A percentile compares a stretch with the other conserved stretches of the same genome.
Evolutionary conservation across 1,140 invertebrate species (phyloP).

Genomic region (Panagrolaimus sp.): DNA sequence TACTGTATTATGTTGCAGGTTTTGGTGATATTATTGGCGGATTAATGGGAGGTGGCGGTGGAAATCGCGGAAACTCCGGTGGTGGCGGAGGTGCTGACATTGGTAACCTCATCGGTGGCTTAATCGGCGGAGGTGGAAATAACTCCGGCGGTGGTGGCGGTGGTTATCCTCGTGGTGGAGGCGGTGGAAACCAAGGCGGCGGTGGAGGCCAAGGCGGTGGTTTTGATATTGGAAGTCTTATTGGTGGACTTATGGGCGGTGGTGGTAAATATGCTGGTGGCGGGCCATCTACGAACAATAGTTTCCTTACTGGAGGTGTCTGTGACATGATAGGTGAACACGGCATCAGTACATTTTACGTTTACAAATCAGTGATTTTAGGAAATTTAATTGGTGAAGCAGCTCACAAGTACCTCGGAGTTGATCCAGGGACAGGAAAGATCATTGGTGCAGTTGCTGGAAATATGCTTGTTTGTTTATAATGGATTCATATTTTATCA

Average conservation of each 20-base stretch:
- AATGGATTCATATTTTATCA: too few species aligned
- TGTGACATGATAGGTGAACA: constrained; percentile 55
- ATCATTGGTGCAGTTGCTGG: constrained; percentile 55
- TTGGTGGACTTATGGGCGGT: constrained; percentile 43
- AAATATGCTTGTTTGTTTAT: constrained; percentile 42
- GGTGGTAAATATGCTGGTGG: constrained; percentile 47
- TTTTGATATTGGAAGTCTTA: constrained; percentile 30
- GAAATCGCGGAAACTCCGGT: constrained; percentile 13
- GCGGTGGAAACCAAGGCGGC: constrained; percentile 35
- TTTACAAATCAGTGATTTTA: too few species aligned
- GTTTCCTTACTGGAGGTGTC: constrained; percentile 50
- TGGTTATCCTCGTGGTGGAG: constrained; percentile 30
- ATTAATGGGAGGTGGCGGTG: constrained; percentile 32
- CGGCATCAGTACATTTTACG: background rate
- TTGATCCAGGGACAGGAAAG: constrained; percentile 55
- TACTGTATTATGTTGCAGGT: constrained; percentile 2
- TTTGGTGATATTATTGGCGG: constrained; percentile 28
- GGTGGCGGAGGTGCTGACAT: constrained; percentile 31
- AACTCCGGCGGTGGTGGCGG: constrained; percentile 24
- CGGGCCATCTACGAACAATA: constrained; percentile 48
- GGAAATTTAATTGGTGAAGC: constrained; percentile 52
- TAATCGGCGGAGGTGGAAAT: constrained; percentile 26
- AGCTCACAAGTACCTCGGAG: constrained; percentile 56
- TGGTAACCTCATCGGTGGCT: constrained; percentile 29
- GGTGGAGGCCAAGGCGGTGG: constrained; percentile 40